A percentile compares a stretch with the other conserved stretches of the same genome.
Conservation (phyloP, 2,113 vertebrate genomes). For the Nyctibius bracteatus region DNA sequence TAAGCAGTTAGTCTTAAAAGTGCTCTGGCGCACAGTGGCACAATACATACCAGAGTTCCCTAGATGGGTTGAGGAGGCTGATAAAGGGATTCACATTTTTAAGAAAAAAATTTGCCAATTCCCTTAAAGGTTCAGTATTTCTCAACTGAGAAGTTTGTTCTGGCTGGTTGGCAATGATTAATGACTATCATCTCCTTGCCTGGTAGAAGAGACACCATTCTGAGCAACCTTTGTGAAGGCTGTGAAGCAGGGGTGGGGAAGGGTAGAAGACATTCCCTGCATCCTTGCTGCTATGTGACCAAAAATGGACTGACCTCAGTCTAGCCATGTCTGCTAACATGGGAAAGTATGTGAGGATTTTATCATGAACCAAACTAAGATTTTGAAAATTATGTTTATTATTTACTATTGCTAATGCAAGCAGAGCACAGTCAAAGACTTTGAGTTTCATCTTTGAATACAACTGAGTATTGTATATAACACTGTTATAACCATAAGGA, state of each 20-base stretch:
- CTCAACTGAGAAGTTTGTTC: not conserved
- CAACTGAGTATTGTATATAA: not conserved
- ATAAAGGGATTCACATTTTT: not conserved
- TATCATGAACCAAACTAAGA: not conserved
- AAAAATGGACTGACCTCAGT: not conserved
- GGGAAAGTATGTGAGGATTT: slow-evolving; percentile 24
- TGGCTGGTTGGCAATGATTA: not conserved
- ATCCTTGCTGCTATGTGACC: not conserved
- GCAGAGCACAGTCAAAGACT: not conserved
- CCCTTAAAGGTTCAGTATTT: not conserved
- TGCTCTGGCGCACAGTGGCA: not conserved
- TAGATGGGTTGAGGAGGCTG: not conserved
- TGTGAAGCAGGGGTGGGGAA: not conserved
- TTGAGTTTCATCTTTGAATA: not conserved
- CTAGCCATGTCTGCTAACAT: not conserved
- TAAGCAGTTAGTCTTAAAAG: not conserved
- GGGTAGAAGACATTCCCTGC: not conserved
- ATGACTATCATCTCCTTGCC: not conserved
- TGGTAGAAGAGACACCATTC: not conserved
- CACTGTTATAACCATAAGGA: not conserved
- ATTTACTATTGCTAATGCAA: not conserved
- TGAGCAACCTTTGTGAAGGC: not conserved
- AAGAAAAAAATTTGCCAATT: not conserved
- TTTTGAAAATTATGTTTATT: not conserved
- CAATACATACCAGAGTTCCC: not conserved